These are phyloP conservation scores for Xiphophorus couchianus DNA, from an alignment of 2,113 vertebrate species.

Conservation along the genomic window DNA sequence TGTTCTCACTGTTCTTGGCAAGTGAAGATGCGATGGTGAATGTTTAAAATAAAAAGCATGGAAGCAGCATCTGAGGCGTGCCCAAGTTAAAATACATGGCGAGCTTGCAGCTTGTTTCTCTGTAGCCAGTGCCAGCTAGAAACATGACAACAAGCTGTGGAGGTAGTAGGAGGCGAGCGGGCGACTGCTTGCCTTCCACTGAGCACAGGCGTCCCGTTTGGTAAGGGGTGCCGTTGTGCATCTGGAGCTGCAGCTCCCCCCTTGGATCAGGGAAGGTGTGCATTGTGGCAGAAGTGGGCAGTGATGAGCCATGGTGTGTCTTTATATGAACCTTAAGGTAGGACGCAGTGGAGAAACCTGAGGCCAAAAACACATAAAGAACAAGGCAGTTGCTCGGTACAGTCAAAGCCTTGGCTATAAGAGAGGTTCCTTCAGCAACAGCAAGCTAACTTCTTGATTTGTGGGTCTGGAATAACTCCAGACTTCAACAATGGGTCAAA, in stretches of 20 bases:
- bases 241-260: slow-evolving; percentile 91
- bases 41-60: slow-evolving; percentile 48
- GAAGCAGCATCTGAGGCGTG: slow-evolving; percentile 48
- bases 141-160: slow-evolving; percentile 52
- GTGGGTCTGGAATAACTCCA: background rate
- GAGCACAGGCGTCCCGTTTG: slow-evolving; percentile 98
- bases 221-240: slow-evolving; percentile 97
- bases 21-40: slow-evolving; percentile 34
- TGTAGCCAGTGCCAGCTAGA: slow-evolving; percentile 73
- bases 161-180: slow-evolving; percentile 71
- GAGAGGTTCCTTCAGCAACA: slow-evolving; percentile 14
- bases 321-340: slow-evolving; percentile 99
- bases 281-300: slow-evolving; percentile 83
- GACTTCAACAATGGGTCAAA: background rate
- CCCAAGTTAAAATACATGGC: slow-evolving; percentile 50
- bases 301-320: slow-evolving; percentile 98
- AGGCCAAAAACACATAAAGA: slow-evolving; percentile 88
- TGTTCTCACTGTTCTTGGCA: slow-evolving; percentile 8
- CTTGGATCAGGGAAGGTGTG: slow-evolving; percentile 95
- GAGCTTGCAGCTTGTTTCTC: slow-evolving; percentile 66
- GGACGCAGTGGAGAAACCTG: slow-evolving; percentile 99
- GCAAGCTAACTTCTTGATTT: background rate
- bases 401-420: slow-evolving; percentile 46
- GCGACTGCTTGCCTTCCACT: slow-evolving; percentile 98
- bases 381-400: slow-evolving; percentile 71